Base-by-base conservation (phyloP, 92 coral and sea anemone species). In the Bergia puertoricense region DNA sequence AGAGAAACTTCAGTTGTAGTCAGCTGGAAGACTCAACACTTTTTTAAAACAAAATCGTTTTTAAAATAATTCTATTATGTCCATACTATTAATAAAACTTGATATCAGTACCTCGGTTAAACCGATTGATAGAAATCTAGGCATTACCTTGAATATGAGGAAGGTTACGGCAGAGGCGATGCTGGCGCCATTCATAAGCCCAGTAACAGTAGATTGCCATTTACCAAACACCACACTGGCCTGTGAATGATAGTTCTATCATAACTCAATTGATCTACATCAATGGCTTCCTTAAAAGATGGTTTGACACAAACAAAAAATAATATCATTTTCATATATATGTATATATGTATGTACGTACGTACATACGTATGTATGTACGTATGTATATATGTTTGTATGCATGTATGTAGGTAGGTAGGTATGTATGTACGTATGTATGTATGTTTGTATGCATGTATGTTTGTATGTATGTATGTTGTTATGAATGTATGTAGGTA, bases 71-170 rank as follows among this genome's bases (percentile, higher is more conserved):
- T 57, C 2, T 57, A 14, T 57, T 57, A 2, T 57, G 3, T 54
- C 2, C 10, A 54, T 54, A 18, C 59, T 54, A 10, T 10, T 54
- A 30, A 30, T 30, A 16, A 18, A 16, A 62, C 8, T 23, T 7
- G 69, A 23, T 62, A 62, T 62, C 30, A 62, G 18, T 54, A 54
- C 14, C 0, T 54, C 18, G 10, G 10, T 54, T 54, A 54, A 10
- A 8, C 16, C 2, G 59, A 54, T 62, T 22, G 30, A 22, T 6
- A 62, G 30, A 62, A 20, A 18, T 62, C 69, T 22, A 18, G 69
- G 41, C 76, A 41, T 68, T 84, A 84, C 87, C 87, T 84, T 84
- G 77, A 84, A 84, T 11, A 84, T 48, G 87, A 84, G 87, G 15
- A 84, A 84, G 30, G 87, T 84, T 4, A 84, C 59, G 22, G 87